Percentiles rank a stretch among this genome's conserved stretches.
phyloP scores from a whole-genome alignment of 2,888 invertebrate species.

The Drosophila borborema region DNA sequence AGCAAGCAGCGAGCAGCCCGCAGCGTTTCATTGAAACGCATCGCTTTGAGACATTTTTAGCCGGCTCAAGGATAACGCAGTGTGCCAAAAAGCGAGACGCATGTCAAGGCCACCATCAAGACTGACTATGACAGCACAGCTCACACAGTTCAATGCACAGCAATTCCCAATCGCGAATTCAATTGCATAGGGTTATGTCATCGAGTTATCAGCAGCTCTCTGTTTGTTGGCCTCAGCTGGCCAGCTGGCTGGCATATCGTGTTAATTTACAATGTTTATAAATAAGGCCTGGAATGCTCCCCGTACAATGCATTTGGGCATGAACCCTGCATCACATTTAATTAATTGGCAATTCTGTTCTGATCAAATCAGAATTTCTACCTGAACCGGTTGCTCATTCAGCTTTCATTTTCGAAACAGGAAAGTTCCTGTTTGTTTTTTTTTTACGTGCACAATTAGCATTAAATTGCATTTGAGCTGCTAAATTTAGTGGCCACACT shows the following conservation, averaged over 20 bases:
- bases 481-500: conserved; percentile 46
- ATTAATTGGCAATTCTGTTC: conserved; percentile 27
- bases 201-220: conserved; percentile 26
- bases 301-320: conserved; percentile 36
- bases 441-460: conserved; percentile 55
- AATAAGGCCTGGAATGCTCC: conserved; percentile 32
- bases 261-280: conserved; percentile 42
- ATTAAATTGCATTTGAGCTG: conserved; percentile 48
- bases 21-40: conserved; percentile 57
- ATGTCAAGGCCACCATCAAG: conserved; percentile 58
- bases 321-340: conserved; percentile 47
- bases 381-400: conserved; percentile 46
- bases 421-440: conserved; percentile 53
- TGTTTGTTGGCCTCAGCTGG: conserved; percentile 20
- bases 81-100: conserved; percentile 69
- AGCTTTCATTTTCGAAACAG: conserved; percentile 44
- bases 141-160: conserved; percentile 59
- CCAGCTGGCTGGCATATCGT: background rate
- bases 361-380: conserved; percentile 4
- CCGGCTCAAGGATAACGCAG: conserved; percentile 67
- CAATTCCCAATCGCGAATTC: conserved; percentile 19
- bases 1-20: conserved; percentile 17
- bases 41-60: conserved; percentile 74
- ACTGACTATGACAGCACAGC: conserved; percentile 15
- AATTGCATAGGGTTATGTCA: conserved; percentile 49